Conservation (phyloP, 2,888 invertebrate genomes). For the Petrophora chlorosata region DNA sequence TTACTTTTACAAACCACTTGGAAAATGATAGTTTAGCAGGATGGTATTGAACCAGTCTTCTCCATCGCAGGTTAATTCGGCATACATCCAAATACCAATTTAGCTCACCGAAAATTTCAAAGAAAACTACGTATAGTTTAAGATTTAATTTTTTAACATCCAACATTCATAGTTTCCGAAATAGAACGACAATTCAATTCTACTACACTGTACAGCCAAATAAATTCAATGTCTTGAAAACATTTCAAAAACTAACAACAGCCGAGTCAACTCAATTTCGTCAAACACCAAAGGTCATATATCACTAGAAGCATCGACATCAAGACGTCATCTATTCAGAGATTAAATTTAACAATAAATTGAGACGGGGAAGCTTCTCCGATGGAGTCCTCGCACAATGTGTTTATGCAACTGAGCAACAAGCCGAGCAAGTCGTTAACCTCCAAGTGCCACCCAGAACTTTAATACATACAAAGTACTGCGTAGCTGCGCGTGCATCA, state of each 20-base stretch:
- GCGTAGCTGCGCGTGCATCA: too few relatives aligned
- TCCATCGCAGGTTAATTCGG: constrained; percentile 8
- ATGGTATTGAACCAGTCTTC: background rate
- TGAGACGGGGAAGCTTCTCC: too few relatives aligned
- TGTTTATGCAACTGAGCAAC: too few relatives aligned
- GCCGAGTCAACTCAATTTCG: background rate
- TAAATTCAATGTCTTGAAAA: background rate
- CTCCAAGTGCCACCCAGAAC: too few relatives aligned
- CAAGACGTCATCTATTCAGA: background rate
- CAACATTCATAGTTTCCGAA: background rate
- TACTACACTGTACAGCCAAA: too few relatives aligned
- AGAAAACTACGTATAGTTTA: too few relatives aligned
- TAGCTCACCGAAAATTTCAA: too few relatives aligned
- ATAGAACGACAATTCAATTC: background rate
- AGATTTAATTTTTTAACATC: background rate
- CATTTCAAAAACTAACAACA: background rate
- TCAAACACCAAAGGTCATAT: background rate
- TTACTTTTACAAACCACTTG: background rate
- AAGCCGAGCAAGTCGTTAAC: too few relatives aligned
- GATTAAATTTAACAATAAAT: too few relatives aligned
- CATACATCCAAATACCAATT: background rate
- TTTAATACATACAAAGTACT: too few relatives aligned
- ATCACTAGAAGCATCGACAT: background rate
- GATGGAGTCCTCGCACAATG: too few relatives aligned
- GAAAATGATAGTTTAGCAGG: background rate